Conservation (phyloP, 2,113 vertebrate genomes). For the Ia io region DNA sequence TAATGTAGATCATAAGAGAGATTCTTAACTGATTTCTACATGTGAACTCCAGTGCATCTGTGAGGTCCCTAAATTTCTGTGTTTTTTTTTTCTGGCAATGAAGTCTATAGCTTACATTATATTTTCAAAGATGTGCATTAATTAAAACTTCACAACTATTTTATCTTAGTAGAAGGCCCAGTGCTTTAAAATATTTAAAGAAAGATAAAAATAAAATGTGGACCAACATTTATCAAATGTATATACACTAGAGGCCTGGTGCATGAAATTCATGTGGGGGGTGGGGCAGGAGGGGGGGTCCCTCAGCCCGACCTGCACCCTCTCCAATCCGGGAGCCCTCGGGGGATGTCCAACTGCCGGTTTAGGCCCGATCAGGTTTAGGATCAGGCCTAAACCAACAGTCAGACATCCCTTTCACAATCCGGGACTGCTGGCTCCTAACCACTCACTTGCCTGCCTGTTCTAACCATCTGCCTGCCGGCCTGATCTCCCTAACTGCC, state of each 20-base stretch:
- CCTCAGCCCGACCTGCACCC: too few relatives aligned
- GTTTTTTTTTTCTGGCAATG: not conserved
- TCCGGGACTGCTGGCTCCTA: too few relatives aligned
- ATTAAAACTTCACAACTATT: not conserved
- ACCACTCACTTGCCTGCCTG: too few relatives aligned
- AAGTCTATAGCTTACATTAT: not conserved
- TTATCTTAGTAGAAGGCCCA: not conserved
- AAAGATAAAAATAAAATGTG: not conserved
- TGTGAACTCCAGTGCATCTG: not conserved
- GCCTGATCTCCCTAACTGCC: too few relatives aligned
- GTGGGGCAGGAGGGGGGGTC: too few relatives aligned
- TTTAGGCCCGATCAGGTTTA: too few relatives aligned
- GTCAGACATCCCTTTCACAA: too few relatives aligned
- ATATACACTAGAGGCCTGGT: not conserved
- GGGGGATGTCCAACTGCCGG: too few relatives aligned
- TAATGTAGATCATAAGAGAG: not conserved
- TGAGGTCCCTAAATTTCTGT: not conserved
- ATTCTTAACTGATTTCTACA: not conserved
- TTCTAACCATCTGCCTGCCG: too few relatives aligned
- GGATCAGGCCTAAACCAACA: too few relatives aligned
- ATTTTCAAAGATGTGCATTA: not conserved
- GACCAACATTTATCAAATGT: not conserved
- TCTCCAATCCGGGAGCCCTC: too few relatives aligned
- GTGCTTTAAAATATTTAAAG: not conserved
- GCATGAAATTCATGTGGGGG: too few relatives aligned